Evolutionary conservation across 2,113 vertebrate species (phyloP), one percentile per base, ranked within the genome.

Genomic region (Tenrec ecaudatus): DNA sequence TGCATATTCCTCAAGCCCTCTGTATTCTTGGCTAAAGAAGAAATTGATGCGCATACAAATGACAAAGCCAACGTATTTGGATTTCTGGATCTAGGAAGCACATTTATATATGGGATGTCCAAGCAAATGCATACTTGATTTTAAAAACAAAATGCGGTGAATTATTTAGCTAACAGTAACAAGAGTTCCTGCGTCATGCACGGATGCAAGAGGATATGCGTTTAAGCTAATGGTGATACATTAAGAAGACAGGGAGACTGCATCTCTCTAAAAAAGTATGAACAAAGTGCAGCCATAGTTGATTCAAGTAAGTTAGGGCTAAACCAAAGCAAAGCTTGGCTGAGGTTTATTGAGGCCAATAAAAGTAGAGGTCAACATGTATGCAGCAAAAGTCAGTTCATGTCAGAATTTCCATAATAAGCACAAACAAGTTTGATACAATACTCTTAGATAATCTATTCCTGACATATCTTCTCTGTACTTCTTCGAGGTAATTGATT

Each of bases 21-120:
- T 97, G 92, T 97, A 97, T 96, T 97, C 86, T 93, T 97, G 92
- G 89, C 95, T 94, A 97, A 97, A 97, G 1, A 78, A 90, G 96
- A 97, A 97, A 88, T 77, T 97, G 95, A 97, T 96, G 96, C 94
- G 84, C 93, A 95, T 90, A 80, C 80, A 80, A 96, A 97, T 96
- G 84, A 83, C 96, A 96, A 69, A 96, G 76, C 89, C 94, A 78
- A 94, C 94, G 31, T 69, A 78, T 95, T 97, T 79, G 62, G 62
- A 94, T 82, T 97, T 91, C 84, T 95, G 16, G 20, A 15, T 14
- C 15, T 43, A 86, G n/a, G 38, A 80, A 94, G 90, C 16, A 75
- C 68, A 66, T 95, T 92, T 93, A 88, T 83, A 92, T 92, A 79
- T 82, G 76, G 92, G 68, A 71, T 78, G 2, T 1, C 29, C 57